Base-by-base conservation (phyloP, 2,888 invertebrate genomes). In the Scaptomyza cyrtandrae region DNA sequence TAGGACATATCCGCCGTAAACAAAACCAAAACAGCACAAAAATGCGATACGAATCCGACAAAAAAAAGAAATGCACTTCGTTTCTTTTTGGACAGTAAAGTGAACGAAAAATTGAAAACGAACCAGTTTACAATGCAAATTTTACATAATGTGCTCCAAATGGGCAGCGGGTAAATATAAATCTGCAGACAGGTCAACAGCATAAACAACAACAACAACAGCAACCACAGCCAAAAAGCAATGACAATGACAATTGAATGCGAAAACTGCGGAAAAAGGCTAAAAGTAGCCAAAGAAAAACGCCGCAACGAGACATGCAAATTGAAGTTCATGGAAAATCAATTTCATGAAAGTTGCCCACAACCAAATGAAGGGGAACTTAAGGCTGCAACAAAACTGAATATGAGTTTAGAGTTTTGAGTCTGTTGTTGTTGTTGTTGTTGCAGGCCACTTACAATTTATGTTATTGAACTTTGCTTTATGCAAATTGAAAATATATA, bases 291-390 rank as follows among this genome's bases (percentile, higher is more conserved):
- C 19, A 24, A 43, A 31, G 41, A 39, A 57, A 50, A 60, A 33
- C 35, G 37, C 7, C 35, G 14, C 37, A 24, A 14, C 55, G 50
- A 60, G 65, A 68, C 75, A 79, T 75, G 65, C 74, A 72, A 82
- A 77, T 83, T 86, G 86, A 85, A 85, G 84, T 85, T 85, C 84
- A 85, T 78, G 84, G 88, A 88, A 88, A 85, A 64, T 77, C 73
- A 78, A 78, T 80, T 79, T 61, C 76, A 87, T 86, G 86, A 83
- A 83, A 83, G 83, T 83, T 70, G 82, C 78, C 49, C 52, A 61
- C 49, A 46, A 66, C 63, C 71, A 78, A 74, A 73, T 45, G 77
- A 74, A 82, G 74, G 82, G 76, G 82, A 78, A 76, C 72, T 71
- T 13, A 10, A 37, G 59, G 29, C 39, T 71, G 10, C 37, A 54